phyloP scores from a whole-genome alignment of 2,888 invertebrate genomes.

The Leptura quadrifasciata region DNA sequence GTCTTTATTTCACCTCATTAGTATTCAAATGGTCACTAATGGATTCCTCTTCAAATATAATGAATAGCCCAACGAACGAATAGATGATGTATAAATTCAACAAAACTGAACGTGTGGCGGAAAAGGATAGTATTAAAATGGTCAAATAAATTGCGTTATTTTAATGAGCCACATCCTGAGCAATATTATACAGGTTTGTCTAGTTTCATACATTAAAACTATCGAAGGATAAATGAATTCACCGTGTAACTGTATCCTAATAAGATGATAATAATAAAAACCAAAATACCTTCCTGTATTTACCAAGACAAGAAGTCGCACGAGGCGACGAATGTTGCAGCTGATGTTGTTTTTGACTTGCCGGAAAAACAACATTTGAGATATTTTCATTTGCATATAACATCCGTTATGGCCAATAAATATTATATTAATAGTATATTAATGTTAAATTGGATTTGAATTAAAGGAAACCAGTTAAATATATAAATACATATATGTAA shows the following conservation, averaged over 20 bases:
- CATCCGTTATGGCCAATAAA: conserved; percentile 1
- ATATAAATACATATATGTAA: too few relatives aligned
- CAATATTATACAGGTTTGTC: conserved; percentile 62
- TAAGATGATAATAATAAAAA: conserved; percentile 28
- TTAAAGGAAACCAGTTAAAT: background rate
- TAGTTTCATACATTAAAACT: conserved; percentile 58
- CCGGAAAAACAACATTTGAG: background rate
- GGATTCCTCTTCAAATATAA: conserved; percentile 16
- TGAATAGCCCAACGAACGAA: conserved; percentile 14
- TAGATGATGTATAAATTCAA: conserved; percentile 14
- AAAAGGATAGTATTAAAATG: conserved; percentile 60
- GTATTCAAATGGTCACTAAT: conserved; percentile 12
- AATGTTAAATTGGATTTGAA: background rate
- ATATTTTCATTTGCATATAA: conserved; percentile 4
- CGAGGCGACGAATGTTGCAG: background rate
- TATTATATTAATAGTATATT: background rate
- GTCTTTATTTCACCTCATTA: conserved; percentile 8
- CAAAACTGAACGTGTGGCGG: conserved; percentile 31
- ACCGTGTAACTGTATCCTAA: conserved; percentile 33
- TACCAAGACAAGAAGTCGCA: conserved; percentile 6
- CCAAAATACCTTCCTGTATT: conserved; percentile 17
- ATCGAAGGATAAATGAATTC: conserved; percentile 58
- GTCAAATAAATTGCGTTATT: conserved; percentile 58
- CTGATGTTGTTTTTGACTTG: background rate
- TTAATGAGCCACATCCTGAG: conserved; percentile 63